These are phyloP conservation scores for Dermatemys mawii DNA, from an alignment of 2,113 vertebrate genomes.

Conservation along the genomic window DNA sequence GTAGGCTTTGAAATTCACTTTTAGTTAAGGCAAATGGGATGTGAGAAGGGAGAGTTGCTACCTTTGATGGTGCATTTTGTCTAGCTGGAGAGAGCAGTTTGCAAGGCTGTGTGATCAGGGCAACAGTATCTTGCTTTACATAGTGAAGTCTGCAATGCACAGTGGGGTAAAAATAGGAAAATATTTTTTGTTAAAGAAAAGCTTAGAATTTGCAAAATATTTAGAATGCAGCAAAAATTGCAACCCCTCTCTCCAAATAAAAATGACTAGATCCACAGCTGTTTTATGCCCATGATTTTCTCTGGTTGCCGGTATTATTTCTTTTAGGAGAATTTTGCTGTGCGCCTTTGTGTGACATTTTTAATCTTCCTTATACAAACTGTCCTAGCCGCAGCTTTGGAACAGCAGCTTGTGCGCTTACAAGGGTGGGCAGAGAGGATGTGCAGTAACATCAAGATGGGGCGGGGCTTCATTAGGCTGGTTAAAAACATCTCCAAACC, in stretches of 20 bases:
- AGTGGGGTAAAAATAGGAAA: background rate
- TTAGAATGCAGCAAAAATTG: background rate
- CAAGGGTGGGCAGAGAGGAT: background rate
- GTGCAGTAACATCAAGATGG: background rate
- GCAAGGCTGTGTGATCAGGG: background rate
- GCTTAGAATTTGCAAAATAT: background rate
- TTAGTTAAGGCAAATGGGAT: background rate
- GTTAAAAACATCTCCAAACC: background rate
- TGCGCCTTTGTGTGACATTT: conserved; percentile 27
- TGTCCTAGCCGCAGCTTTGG: conserved; percentile 1
- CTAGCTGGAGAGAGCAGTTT: background rate
- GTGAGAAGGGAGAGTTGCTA: rapidly evolving
- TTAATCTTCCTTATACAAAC: conserved; percentile 14
- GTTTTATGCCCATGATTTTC: background rate
- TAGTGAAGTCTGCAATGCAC: background rate
- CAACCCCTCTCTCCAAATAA: background rate
- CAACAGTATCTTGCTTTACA: rapidly evolving
- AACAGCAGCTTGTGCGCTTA: conserved; percentile 23
- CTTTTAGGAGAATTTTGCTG: background rate
- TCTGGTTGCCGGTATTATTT: conserved; percentile 9
- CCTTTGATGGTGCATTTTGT: background rate
- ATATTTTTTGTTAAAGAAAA: background rate
- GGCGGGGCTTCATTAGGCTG: background rate
- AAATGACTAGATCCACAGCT: background rate
- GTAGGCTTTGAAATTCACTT: background rate